Conservation (phyloP, 1,140 invertebrate genomes). For the Leptonema lineaticorne region DNA sequence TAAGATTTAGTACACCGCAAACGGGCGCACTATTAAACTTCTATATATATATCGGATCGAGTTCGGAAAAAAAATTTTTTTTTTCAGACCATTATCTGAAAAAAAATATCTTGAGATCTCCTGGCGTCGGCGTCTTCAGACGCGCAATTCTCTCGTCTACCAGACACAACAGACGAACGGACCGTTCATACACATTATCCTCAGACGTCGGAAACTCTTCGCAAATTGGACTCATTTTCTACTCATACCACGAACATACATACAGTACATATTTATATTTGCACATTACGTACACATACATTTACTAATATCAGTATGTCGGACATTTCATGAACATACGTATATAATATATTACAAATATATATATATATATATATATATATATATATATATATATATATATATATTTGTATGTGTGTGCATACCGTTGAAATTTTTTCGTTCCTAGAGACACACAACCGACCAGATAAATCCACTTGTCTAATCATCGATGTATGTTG, state of each 20-base stretch:
- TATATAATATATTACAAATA: too few relatives aligned
- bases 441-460: background rate
- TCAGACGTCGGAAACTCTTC: background rate
- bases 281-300: too few relatives aligned
- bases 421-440: background rate
- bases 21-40: too few relatives aligned
- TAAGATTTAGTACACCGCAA: too few relatives aligned
- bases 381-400: too few relatives aligned
- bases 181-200: background rate
- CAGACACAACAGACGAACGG: conserved; percentile 13
- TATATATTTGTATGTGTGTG: background rate
- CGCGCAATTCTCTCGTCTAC: background rate
- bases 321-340: too few relatives aligned
- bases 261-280: too few relatives aligned
- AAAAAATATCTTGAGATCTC: conserved; percentile 19
- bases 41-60: too few relatives aligned
- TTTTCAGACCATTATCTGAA: too few relatives aligned
- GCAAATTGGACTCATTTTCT: background rate
- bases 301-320: background rate
- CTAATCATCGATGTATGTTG: conserved; percentile 17
- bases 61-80: too few relatives aligned
- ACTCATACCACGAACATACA: too few relatives aligned
- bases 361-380: too few relatives aligned
- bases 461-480: conserved; percentile 14
- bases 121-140: conserved; percentile 4